These are phyloP conservation scores for Pammene aurita DNA, from an alignment of 2,888 invertebrate genomes.

Conservation along the genomic window DNA sequence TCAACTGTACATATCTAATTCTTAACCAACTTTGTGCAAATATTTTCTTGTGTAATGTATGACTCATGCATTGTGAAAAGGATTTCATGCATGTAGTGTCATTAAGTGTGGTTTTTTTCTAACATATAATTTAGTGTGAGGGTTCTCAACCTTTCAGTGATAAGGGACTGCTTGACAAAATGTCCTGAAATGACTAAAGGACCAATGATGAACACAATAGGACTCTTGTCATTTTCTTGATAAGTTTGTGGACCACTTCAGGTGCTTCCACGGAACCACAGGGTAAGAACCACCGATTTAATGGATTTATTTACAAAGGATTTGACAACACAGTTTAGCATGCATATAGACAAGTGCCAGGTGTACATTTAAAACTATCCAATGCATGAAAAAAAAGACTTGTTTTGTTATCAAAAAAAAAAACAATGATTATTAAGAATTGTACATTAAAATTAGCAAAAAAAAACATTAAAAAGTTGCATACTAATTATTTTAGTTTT, in stretches of 20 bases:
- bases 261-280: too few relatives aligned
- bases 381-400: constrained; percentile 19
- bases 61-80: not conserved
- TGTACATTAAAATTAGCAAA: too few relatives aligned
- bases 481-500: not conserved
- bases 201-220: too few relatives aligned
- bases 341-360: constrained; percentile 17
- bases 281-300: too few relatives aligned
- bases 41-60: not conserved
- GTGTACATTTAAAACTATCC: constrained; percentile 15
- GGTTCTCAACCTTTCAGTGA: too few relatives aligned
- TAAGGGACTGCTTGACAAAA: too few relatives aligned
- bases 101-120: too few relatives aligned
- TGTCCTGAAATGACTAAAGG: too few relatives aligned
- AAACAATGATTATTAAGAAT: not conserved
- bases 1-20: constrained; percentile 10
- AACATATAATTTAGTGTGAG: too few relatives aligned
- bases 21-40: not conserved
- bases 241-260: too few relatives aligned
- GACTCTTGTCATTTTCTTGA: too few relatives aligned
- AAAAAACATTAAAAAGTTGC: not conserved
- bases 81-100: too few relatives aligned
- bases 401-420: not conserved
- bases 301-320: constrained; percentile 10
- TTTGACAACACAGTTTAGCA: constrained; percentile 23